phyloP scores from a whole-genome alignment of 2,888 invertebrate species.

The Hydrotaea cyrtoneurina region DNA sequence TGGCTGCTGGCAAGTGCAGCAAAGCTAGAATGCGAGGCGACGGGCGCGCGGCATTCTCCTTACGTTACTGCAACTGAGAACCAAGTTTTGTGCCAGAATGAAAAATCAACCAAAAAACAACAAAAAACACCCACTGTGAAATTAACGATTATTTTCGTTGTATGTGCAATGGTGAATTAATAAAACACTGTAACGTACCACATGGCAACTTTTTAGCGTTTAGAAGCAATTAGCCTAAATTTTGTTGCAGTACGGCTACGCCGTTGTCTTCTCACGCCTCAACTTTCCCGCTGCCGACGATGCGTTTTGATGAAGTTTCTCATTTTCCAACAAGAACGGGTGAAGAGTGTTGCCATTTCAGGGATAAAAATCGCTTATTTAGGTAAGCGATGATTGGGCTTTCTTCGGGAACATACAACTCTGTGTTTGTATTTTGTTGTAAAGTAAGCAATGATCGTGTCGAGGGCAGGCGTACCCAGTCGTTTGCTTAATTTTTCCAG shows the following conservation, averaged over 20 bases:
- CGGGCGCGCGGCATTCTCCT: not conserved
- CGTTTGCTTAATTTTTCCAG: too few species aligned
- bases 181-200: slow-evolving; percentile 22
- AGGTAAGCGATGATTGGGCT: too few species aligned
- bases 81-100: not conserved
- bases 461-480: too few species aligned
- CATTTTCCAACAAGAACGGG: not conserved
- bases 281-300: not conserved
- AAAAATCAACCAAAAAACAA: too few species aligned
- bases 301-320: not conserved
- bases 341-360: not conserved
- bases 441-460: too few species aligned
- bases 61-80: not conserved
- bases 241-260: not conserved
- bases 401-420: too few species aligned
- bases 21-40: not conserved
- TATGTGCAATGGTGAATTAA: slow-evolving; percentile 43
- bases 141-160: slow-evolving; percentile 53
- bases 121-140: slow-evolving; percentile 56
- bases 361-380: too few species aligned
- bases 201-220: slow-evolving; percentile 24
- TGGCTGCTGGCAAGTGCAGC: not conserved
- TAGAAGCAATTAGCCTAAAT: slow-evolving; percentile 56
- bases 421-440: too few species aligned
- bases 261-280: not conserved